Percentiles rank a stretch among this genome's conserved stretches.
These are phyloP conservation scores for Eumerus sabulonum DNA, from an alignment of 2,888 invertebrate genomes.

Conservation along the genomic window DNA sequence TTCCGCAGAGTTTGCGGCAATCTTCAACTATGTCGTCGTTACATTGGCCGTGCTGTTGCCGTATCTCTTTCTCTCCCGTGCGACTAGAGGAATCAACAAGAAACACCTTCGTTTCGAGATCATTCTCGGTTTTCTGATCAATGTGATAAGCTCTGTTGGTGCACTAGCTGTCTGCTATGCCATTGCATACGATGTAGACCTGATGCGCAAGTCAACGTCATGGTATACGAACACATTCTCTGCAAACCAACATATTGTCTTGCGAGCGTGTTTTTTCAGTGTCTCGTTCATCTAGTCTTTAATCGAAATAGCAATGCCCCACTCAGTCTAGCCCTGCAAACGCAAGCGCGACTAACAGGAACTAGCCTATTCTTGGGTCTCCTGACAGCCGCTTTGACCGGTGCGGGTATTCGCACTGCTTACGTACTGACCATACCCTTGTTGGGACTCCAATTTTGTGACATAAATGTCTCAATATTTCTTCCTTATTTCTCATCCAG, in stretches of 20 bases:
- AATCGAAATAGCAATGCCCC: conserved; percentile 72
- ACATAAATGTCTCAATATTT: too few relatives aligned
- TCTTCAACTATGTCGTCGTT: conserved; percentile 72
- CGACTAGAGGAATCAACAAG: conserved; percentile 74
- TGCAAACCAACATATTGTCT: conserved; percentile 72
- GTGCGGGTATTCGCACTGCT: conserved; percentile 72
- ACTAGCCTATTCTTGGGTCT: conserved; percentile 73
- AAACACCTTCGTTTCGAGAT: conserved; percentile 74
- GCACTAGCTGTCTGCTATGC: conserved; percentile 72
- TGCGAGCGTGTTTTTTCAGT: conserved; percentile 72
- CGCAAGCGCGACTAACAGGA: conserved; percentile 74
- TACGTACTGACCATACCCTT: conserved; percentile 73
- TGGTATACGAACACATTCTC: conserved; percentile 73
- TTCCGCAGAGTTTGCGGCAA: conserved; percentile 71
- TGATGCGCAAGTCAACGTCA: conserved; percentile 73
- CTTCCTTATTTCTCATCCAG: too few relatives aligned
- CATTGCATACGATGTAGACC: conserved; percentile 73
- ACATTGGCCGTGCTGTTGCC: conserved; percentile 72
- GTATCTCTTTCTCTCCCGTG: conserved; percentile 72
- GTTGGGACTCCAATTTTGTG: too few relatives aligned
- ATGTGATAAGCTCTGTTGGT: conserved; percentile 72
- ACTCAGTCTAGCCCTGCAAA: conserved; percentile 73
- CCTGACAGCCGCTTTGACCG: conserved; percentile 72
- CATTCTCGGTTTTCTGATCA: conserved; percentile 73
- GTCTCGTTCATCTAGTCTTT: conserved; percentile 71